Conservation (phyloP, 2,797 vertebrate species). For the Mus minutoides region DNA sequence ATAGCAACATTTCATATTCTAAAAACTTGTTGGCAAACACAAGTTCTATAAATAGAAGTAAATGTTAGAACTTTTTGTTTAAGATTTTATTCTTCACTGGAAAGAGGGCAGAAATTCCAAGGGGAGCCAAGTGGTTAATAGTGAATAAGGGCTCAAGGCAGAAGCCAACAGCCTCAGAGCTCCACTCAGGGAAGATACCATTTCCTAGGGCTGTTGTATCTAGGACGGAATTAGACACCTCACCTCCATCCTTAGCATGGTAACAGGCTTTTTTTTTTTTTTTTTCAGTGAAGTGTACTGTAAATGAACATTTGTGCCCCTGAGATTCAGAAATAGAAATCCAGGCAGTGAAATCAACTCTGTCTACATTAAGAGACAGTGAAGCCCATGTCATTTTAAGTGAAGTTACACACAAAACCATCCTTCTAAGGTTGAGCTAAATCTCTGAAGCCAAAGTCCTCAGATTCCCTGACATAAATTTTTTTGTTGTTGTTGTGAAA, state of each 20-base stretch:
- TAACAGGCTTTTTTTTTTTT: background rate
- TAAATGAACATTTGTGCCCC: background rate
- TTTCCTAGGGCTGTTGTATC: background rate
- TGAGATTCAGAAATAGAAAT: background rate
- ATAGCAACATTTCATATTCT: background rate
- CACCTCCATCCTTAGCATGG: background rate
- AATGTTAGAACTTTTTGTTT: background rate
- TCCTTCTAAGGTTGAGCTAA: background rate
- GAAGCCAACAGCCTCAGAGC: background rate
- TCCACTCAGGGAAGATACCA: background rate
- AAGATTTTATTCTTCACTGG: background rate
- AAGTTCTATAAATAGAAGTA: slow-evolving; percentile 3
- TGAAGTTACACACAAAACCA: background rate
- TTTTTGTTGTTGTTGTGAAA: too few relatives aligned
- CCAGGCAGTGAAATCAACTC: background rate
- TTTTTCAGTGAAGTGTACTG: background rate
- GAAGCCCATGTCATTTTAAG: background rate
- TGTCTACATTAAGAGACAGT: background rate
- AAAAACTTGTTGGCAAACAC: slow-evolving; percentile 44
- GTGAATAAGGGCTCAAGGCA: background rate
- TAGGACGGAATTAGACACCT: background rate
- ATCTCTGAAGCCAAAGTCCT: background rate
- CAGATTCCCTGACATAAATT: background rate
- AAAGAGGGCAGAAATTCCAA: background rate
- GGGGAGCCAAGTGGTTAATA: background rate